Evolutionary conservation across 2,888 invertebrate species (phyloP), one percentile per base, ranked within the genome.

Genomic region (Ctena decussata): DNA sequence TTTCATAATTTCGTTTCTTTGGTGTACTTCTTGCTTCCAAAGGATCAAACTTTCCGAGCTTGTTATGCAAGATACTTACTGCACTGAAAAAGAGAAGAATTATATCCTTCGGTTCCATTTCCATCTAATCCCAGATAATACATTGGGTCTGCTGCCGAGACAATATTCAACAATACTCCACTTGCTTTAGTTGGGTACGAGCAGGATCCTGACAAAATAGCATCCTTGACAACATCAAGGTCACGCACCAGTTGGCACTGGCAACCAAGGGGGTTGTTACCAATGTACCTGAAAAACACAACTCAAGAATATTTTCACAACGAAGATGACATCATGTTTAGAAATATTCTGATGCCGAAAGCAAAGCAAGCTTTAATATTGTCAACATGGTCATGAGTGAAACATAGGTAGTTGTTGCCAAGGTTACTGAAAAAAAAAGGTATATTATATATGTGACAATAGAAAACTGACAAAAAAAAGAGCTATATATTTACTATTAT

Each of bases 221-320:
- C 46, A 0, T 24, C 27, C 0, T 69, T 35, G 11, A 85, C 82
- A 32, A 32, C 65, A 18, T 82, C 53, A 35, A 87, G 35, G 30
- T 82, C 82, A 39, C 44, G 37, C 5, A 87, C 60, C 21, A 85
- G 24, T 53, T 87, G 85, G 53, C 87, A 87, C 1, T 79, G 81
- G 41, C 87, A 87, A 72, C 80, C 87, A 11, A 87, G 60, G 5
- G 79, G 77, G 60, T 87, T 85, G 37, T 73, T 60, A 11, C 70
- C 82, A 30, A 87, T 41, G 21, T 73, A 32, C 27, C 87, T 87
- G 82, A 39, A 83, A 76, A n/a, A n/a, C n/a, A n/a, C n/a, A n/a
- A n/a, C n/a, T n/a, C n/a, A n/a, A 44, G 44, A 44, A 44, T 44
- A 44, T 44, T 44, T 44, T 44, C 44, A 44, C 11, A 18, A 12